Evolutionary conservation across 2,888 invertebrate genomes (phyloP), one percentile per base, ranked within the genome.

Genomic region (Lordiphosa andalusiaca): DNA sequence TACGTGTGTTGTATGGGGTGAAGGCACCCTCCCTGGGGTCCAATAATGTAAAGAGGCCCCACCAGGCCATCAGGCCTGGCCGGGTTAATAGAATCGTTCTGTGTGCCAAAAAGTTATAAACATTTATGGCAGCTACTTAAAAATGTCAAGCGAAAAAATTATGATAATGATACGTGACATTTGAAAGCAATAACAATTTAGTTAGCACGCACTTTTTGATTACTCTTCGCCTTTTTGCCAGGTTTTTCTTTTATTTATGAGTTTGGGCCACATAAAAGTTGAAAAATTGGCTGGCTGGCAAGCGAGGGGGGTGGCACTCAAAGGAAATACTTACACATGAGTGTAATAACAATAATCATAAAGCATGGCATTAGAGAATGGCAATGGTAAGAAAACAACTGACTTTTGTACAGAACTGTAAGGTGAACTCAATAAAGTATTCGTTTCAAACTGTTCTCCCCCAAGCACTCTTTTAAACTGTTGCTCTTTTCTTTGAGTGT

Each of bases 141-240:
- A 78, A 78, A 78, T 84, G 78, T 84, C 78, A 78, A 68, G 76
- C 76, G 80, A 78, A 78, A 78, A 78, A 78, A 78, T 83, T 78
- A 78, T 78, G 85, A 84, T 84, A 78, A 78, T 78, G 78, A 80
- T 84, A 78, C 78, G 78, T 84, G 78, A 78, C 78, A 78, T 84
- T 83, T 80, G 85, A 84, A 78, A 83, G 78, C 78, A 84, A 78
- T 84, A 84, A 78, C 80, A 84, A 84, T 78, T 78, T 78, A 78
- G 78, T 78, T 84, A 80, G 85, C 83, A 76, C 82, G 60, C 78
- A 77, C 72, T 70, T 78, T 81, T 74, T 81, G 77, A 81, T 81
- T 78, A 72, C 63, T 52, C 48, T 52, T 52, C 56, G 30, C 30
- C 13, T 41, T 39, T 39, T 10, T 42, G 25, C 35, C 12, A 35